Conservation (phyloP, 2,113 vertebrate genomes). For the Charina bottae region DNA sequence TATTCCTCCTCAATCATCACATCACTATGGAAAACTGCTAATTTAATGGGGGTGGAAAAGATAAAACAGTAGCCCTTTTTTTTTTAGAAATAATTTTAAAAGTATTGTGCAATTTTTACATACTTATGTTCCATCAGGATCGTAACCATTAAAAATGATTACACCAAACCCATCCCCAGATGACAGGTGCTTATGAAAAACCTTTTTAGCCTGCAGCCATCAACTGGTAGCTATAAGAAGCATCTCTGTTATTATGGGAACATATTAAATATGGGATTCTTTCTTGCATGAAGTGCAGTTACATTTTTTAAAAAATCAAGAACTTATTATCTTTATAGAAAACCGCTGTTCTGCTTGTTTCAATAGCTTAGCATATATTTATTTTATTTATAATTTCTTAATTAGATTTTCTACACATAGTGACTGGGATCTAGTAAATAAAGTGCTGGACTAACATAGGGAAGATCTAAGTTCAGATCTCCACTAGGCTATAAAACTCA, state of each 20-base stretch:
- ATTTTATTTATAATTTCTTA: neutral
- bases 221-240: constrained; percentile 9
- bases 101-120: neutral
- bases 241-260: neutral
- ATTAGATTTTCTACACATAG: neutral
- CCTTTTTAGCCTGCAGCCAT: neutral
- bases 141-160: neutral
- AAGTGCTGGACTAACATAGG: neutral
- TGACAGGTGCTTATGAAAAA: neutral
- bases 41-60: neutral
- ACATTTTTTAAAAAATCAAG: neutral
- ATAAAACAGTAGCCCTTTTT: neutral
- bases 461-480: neutral
- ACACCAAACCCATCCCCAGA: neutral
- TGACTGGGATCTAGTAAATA: neutral
- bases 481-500: neutral
- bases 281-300: neutral
- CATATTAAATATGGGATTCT: neutral
- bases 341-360: neutral
- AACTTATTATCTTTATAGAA: neutral
- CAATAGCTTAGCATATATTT: neutral
- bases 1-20: neutral
- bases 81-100: neutral
- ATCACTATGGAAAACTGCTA: neutral
- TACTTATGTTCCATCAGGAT: neutral